Conservation (phyloP, 1,140 invertebrate species). For the Melanaphis sacchari region DNA sequence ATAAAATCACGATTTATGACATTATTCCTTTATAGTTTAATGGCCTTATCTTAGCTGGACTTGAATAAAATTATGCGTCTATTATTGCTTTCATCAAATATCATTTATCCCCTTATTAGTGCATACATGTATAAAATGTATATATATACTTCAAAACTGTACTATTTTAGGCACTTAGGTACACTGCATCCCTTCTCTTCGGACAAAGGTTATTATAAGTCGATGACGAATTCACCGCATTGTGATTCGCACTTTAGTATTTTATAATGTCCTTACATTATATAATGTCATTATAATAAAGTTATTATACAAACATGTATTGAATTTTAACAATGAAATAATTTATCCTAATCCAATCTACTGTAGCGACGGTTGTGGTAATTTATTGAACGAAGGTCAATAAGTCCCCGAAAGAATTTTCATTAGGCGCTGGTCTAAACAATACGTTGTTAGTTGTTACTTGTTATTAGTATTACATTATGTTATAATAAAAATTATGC, state of each 20-base stretch:
- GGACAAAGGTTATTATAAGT: not conserved
- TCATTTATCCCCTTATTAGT: not conserved
- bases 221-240: not conserved
- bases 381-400: conserved; percentile 46
- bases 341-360: conserved; percentile 50
- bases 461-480: not conserved
- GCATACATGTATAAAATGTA: not conserved
- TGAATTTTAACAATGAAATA: conserved; percentile 29
- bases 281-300: not conserved
- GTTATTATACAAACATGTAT: not conserved
- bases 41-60: not conserved
- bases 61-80: not conserved
- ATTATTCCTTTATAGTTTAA: not conserved
- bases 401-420: conserved; percentile 29
- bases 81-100: not conserved
- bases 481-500: not conserved
- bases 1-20: not conserved
- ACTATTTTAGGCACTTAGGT: not conserved
- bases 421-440: not conserved
- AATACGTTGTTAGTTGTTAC: not conserved
- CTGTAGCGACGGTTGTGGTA: not conserved
- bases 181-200: not conserved
- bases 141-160: not conserved
- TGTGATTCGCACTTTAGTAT: not conserved
- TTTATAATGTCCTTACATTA: not conserved